These are phyloP conservation scores for Melanotaenia nigrans DNA, from an alignment of 2,797 vertebrate genomes.

Conservation along the genomic window DNA sequence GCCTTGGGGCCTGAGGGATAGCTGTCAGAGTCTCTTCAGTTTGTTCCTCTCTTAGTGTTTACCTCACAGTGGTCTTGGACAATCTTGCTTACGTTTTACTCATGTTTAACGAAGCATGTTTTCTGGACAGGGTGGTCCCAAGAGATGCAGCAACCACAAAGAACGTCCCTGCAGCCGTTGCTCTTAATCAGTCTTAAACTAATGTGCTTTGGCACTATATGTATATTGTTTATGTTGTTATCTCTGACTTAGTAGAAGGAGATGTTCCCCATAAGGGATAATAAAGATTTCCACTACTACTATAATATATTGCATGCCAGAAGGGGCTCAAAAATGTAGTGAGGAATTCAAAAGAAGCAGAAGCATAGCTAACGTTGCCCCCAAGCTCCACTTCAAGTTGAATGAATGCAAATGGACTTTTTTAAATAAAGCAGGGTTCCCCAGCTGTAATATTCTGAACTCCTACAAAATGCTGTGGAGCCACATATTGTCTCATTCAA, in stretches of 20 bases:
- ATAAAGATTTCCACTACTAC: slow-evolving; percentile 65
- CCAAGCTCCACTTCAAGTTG: slow-evolving; percentile 56
- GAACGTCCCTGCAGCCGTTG: slow-evolving; percentile 65
- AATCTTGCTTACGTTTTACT: slow-evolving; percentile 44
- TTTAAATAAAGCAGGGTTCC: slow-evolving; percentile 63
- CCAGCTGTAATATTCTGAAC: slow-evolving; percentile 52
- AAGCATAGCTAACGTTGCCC: slow-evolving; percentile 61
- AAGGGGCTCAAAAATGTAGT: slow-evolving; percentile 58
- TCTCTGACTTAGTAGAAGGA: slow-evolving; percentile 62
- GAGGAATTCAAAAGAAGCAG: slow-evolving; percentile 64
- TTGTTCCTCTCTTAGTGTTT: slow-evolving; percentile 28
- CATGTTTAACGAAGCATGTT: slow-evolving; percentile 32
- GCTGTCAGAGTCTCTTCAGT: slow-evolving; percentile 64
- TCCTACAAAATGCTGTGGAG: slow-evolving; percentile 49
- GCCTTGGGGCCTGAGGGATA: slow-evolving; percentile 54
- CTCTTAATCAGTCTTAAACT: slow-evolving; percentile 49
- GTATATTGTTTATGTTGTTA: slow-evolving; percentile 67
- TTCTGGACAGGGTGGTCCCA: slow-evolving; percentile 46
- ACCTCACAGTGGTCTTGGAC: slow-evolving; percentile 44
- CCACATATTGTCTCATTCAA: slow-evolving; percentile 57
- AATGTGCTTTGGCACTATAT: slow-evolving; percentile 37
- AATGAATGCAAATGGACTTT: slow-evolving; percentile 67
- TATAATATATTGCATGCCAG: slow-evolving; percentile 66
- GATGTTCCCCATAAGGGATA: slow-evolving; percentile 66
- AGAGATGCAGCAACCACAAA: slow-evolving; percentile 32